Base-by-base conservation (phyloP, 2,113 vertebrate genomes). In the Microcebus lehilahytsara region DNA sequence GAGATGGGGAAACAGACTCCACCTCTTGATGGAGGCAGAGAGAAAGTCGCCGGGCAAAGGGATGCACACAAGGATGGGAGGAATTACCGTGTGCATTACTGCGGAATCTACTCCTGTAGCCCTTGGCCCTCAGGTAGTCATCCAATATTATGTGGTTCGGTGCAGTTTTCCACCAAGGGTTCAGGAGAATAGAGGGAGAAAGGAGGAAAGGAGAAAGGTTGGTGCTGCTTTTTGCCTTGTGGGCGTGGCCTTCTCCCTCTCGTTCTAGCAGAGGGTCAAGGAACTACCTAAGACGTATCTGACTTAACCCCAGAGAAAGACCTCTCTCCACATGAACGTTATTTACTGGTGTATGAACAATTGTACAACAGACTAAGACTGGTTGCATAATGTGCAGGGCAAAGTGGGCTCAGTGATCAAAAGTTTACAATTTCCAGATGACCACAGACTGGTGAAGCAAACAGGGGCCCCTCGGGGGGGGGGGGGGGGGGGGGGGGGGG, bases 401-500 rank as follows among this genome's bases (percentile, higher is more conserved):
- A 74, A 37, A n/a, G 17, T 27, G 40, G 40, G 46, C 20, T n/a
- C 30, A 17, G 9, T 40, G 19, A 27, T 66, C 9, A 89, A 85
- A 84, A 78, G 19, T 42, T 74, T 56, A 84, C 32, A 46, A 80
- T 40, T 56, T 71, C 34, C 23, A 66, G 56, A 9, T 42, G n/a
- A 72, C 37, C 42, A 2, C 2, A 66, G 84, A 71, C 34, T 22
- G 4, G n/a, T 2, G 60, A 74, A 34, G 46, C 79, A 78, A 80
- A 37, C 49, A 6, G 22, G 27, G 37, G 37, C 22, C 10, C n/a
- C 27, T 37, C 11, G 37, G 37, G 37, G 37, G 37, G 3, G 37
- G 37, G 37, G 37, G 2, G 3, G 0, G 17, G 60, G 17, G 8
- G 46, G 46, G 46, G 0, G 6, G 42, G 0, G 42, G 46, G 46